Evolutionary conservation across 2,797 vertebrate genomes (phyloP).

Genomic region (Etheostoma perlongum): DNA sequence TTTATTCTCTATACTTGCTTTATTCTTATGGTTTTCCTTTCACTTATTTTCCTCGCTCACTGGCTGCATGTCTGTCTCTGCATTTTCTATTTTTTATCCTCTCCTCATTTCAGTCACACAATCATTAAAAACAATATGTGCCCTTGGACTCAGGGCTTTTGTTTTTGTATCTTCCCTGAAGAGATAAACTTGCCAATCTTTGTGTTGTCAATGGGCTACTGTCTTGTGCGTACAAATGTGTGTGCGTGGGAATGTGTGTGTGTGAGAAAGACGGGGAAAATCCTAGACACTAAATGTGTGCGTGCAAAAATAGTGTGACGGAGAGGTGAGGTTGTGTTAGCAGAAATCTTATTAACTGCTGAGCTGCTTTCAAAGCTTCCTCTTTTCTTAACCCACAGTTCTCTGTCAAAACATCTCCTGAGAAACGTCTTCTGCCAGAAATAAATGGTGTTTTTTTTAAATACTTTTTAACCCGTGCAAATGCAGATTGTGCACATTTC

Average conservation of each 20-base stretch:
- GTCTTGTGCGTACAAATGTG: slow-evolving; percentile 16
- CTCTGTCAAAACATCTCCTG: slow-evolving; percentile 34
- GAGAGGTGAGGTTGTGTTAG: slow-evolving; percentile 47
- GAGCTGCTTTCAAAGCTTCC: slow-evolving; percentile 51
- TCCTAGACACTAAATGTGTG: slow-evolving; percentile 12
- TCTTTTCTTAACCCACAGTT: slow-evolving; percentile 22
- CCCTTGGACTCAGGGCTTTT: slow-evolving; percentile 54
- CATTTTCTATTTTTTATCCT: background rate
- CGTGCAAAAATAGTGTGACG: slow-evolving; percentile 34
- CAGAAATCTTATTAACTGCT: slow-evolving; percentile 66
- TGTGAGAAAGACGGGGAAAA: slow-evolving; percentile 3
- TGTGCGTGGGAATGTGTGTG: slow-evolving; percentile 11
- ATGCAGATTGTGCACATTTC: slow-evolving; percentile 18
- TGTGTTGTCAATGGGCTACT: slow-evolving; percentile 40
- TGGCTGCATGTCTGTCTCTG: background rate
- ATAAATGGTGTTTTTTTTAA: background rate
- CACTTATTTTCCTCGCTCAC: background rate
- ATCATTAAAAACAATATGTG: slow-evolving; percentile 16
- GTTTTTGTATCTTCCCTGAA: slow-evolving; percentile 46
- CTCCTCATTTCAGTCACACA: slow-evolving; percentile 3
- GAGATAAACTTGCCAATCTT: slow-evolving; percentile 34
- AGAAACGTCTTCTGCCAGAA: slow-evolving; percentile 20
- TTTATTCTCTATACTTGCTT: background rate
- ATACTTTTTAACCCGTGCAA: background rate
- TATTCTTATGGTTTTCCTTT: background rate